Percentiles rank a stretch among this genome's conserved stretches.
These are phyloP conservation scores for Pogonomyrmex californicus DNA, from an alignment of 1,140 invertebrate species.

Conservation along the genomic window DNA sequence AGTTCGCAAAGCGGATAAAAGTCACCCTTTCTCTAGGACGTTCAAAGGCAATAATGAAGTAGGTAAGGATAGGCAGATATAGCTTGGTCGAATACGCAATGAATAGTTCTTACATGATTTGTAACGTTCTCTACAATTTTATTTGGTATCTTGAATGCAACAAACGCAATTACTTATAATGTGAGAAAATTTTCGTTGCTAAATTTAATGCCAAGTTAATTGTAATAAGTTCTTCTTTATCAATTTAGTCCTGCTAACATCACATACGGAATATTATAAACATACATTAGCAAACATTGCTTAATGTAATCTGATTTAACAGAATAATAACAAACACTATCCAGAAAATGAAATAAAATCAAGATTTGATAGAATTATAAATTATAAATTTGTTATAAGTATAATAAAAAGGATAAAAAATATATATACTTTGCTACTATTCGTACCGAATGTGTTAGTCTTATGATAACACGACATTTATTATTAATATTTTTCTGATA, in stretches of 20 bases:
- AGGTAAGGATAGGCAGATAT: constrained; percentile 38
- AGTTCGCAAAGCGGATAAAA: constrained; percentile 36
- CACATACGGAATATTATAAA: no score
- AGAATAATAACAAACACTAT: no score
- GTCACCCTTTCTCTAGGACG: constrained; percentile 54
- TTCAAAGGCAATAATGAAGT: constrained; percentile 32
- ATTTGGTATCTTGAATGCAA: background rate
- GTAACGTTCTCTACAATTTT: constrained; percentile 1
- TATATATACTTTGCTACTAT: background rate
- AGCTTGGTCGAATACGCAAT: constrained; percentile 32
- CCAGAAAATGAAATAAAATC: no score
- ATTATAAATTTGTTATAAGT: background rate
- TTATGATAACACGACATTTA: background rate
- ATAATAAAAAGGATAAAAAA: background rate
- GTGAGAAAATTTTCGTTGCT: background rate
- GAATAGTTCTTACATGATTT: background rate
- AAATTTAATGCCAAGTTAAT: background rate
- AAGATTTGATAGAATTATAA: no score
- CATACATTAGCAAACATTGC: background rate
- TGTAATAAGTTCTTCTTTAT: background rate
- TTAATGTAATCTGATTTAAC: no score
- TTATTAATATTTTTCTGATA: background rate
- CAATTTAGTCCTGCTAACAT: background rate
- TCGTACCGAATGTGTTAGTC: background rate
- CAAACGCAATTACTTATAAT: constrained; percentile 2